Evolutionary conservation across 2,797 vertebrate species (phyloP).

Genomic region (Hirundo rustica): DNA sequence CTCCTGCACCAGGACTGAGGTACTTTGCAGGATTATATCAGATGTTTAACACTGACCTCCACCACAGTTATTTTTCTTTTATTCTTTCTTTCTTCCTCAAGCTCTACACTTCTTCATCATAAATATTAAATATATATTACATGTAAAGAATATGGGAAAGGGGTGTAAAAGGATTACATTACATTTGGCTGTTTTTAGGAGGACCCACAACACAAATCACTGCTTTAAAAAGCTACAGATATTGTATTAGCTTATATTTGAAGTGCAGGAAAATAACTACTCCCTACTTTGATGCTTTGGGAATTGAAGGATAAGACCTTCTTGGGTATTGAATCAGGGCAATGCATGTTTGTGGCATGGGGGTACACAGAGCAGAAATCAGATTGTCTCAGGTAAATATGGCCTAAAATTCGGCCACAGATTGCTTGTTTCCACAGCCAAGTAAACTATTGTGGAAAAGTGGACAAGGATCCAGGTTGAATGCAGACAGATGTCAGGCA

Average conservation of each 20-base stretch:
- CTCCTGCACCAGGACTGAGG: neutral
- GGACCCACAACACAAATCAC: neutral
- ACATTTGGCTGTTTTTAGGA: neutral
- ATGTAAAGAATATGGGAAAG: neutral
- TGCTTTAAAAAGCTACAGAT: neutral
- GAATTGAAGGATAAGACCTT: neutral
- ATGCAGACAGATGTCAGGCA: neutral
- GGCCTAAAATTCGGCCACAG: neutral
- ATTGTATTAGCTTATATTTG: neutral
- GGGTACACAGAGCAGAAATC: neutral
- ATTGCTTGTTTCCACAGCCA: neutral
- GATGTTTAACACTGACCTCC: neutral
- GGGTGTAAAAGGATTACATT: neutral
- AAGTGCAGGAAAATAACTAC: neutral
- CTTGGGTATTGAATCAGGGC: neutral
- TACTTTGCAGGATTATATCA: neutral
- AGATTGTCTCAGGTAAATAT: neutral
- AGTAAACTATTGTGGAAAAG: neutral
- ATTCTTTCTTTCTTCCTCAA: neutral
- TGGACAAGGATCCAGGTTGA: neutral
- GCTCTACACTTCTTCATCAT: neutral
- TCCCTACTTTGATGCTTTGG: neutral
- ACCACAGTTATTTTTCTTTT: neutral
- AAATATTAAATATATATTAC: neutral
- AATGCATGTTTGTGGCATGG: accelerated